Base-by-base conservation (phyloP, 2,797 vertebrate species). In the Hyperoplus lanceolatus region DNA sequence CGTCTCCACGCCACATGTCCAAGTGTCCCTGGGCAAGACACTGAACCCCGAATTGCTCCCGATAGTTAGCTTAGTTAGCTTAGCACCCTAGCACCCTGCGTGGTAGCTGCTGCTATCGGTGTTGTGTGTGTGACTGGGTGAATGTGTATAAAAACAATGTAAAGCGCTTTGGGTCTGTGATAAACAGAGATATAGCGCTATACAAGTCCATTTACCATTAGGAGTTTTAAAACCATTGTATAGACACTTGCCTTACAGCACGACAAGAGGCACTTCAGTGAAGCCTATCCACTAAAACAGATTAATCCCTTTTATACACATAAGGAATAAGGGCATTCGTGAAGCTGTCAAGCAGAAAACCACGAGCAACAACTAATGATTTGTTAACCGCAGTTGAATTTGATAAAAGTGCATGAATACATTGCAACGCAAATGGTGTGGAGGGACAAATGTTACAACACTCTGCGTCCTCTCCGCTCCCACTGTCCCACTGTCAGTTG, bases 191-290 rank as follows among this genome's bases (percentile, higher is more conserved):
- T 21, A 21, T 21, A 21, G 21, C 21, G 21, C 21, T 21, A 21
- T 21, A 21, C 21, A 21, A 21, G 21, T 21, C 21, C 21, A 21
- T 21, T 21, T 21, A 21, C 21, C 21, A 21, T 21, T 21, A 53
- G 39, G 7, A 72, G 18, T 39, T 43, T 75, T 75, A 73, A 57
- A n/a, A 18, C 49, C 66, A 38, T 55, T 86, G 81, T 80, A 87
- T 75, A 43, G 79, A 74, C 69, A 77, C 69, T 83, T 54, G 46
- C 54, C 56, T 68, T 49, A n/a, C 39, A 70, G 75, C 62, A 68
- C 5, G 43, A 63, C 56, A 72, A 76, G 60, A 79, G 16, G 55
- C 41, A 15, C n/a, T 29, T 18, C 15, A n/a, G 15, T 69, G 55
- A 29, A 68, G 62, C 54, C 58, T 48, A 39, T 16, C 51, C 53